These are phyloP conservation scores for Drosophila truncata DNA, from an alignment of 1,140 invertebrate species.

Conservation along the genomic window DNA sequence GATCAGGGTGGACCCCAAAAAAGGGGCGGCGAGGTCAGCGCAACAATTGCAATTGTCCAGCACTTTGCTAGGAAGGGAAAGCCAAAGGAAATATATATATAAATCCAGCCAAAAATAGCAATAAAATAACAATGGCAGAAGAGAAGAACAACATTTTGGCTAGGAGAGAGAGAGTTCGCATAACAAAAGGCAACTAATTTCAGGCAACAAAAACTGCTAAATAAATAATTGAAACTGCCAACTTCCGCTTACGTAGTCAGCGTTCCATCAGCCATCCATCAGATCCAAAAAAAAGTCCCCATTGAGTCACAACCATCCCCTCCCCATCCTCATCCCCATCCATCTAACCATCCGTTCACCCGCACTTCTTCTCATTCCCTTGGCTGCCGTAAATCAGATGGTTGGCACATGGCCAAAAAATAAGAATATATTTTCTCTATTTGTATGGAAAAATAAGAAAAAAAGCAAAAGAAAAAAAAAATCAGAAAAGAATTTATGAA, in stretches of 20 bases:
- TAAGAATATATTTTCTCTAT: constrained; percentile 10
- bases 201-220: constrained; percentile 30
- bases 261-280: constrained; percentile 57
- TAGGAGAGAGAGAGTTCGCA: constrained; percentile 25
- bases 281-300: constrained; percentile 38
- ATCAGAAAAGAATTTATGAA: constrained; percentile 63
- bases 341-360: constrained; percentile 1
- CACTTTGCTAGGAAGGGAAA: constrained; percentile 22
- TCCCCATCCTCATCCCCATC: constrained; percentile 1
- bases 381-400: constrained; percentile 69
- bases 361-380: constrained; percentile 22
- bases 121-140: constrained; percentile 55
- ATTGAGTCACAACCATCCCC: constrained; percentile 54
- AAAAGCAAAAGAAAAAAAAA: background rate
- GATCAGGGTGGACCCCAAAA: constrained; percentile 6
- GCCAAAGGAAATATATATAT: constrained; percentile 10
- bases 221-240: constrained; percentile 75
- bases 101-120: constrained; percentile 31
- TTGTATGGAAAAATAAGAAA: constrained; percentile 10
- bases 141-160: constrained; percentile 23
- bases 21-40: constrained; percentile 27
- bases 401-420: constrained; percentile 67
- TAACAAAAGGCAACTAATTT: constrained; percentile 69
- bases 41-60: constrained; percentile 75
- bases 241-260: constrained; percentile 62